A percentile compares a stretch with the other conserved stretches of the same genome.
Evolutionary conservation across 30 jellyfish, hydroid and myxozoan species (phyloP).

Genomic region (Chrysaora quinquecirrha): DNA sequence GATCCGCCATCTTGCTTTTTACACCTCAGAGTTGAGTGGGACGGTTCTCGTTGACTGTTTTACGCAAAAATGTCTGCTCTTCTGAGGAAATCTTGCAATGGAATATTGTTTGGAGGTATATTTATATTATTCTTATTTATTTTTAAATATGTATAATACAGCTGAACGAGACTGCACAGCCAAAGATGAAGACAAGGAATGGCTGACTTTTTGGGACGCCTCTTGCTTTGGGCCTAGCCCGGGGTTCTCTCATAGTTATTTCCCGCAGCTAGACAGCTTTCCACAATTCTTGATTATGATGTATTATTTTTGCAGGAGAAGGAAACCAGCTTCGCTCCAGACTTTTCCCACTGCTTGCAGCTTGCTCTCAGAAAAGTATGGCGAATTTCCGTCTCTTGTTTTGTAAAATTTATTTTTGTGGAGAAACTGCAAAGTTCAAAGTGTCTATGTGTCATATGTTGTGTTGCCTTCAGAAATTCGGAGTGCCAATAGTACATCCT

Average conservation of each 20-base stretch:
- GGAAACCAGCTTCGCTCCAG: constrained; percentile 39
- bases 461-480: too few relatives aligned
- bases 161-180: neutral
- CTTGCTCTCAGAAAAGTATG: constrained; percentile 43
- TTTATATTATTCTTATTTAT: neutral
- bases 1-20: neutral
- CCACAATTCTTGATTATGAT: neutral
- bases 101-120: neutral
- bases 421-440: too few relatives aligned
- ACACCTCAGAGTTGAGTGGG: too few relatives aligned
- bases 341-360: constrained; percentile 57
- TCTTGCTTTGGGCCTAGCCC: neutral
- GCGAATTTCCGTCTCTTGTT: neutral
- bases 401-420: neutral
- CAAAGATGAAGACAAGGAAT: neutral
- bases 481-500: neutral
- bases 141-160: neutral
- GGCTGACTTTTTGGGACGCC: neutral
- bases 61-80: constrained; percentile 13
- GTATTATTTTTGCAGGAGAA: constrained; percentile 4
- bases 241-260: neutral
- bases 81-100: neutral
- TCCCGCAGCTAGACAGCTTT: neutral
- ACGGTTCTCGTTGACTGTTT: too few relatives aligned
- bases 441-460: neutral